Base-by-base conservation (phyloP, 2,888 invertebrate genomes). In the Boloria selene region DNA sequence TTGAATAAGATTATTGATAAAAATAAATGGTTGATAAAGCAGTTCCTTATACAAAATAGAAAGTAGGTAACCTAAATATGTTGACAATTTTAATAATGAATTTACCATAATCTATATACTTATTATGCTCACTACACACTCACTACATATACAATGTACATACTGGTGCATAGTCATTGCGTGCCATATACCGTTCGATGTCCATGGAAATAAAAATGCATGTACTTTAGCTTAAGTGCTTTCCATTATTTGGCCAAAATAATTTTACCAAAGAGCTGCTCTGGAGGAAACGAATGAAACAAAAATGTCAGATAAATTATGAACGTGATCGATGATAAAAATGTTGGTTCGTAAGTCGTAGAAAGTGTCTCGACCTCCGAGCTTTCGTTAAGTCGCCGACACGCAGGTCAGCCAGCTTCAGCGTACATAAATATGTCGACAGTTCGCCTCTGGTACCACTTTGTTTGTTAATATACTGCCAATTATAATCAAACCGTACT, bases 231-330 rank as follows among this genome's bases (percentile, higher is more conserved):
- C n/a, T 47, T 53, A 62, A 55, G 22, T 52, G 44, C 51, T 53
- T 50, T 51, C 26, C 51, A 61, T 49, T 51, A 55, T 55, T 13
- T 56, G 31, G 47, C 52, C 17, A 54, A 70, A 68, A 60, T 68
- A 64, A 61, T 45, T 61, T 68, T 55, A 53, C 42, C 49, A 60
- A 62, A 70, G 61, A 65, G 13, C 61, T 59, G 68, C 63, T 58
- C 61, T 61, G 62, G 47, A 61, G 66, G 56, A 64, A 62, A 65
- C 67, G 65, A 83, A 85, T 86, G 89, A 79, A 86, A 84, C 86
- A 87, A 88, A 90, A 89, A 90, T 87, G 88, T 88, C 90, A 88
- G 87, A 85, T 87, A 85, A 87, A 88, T 90, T 90, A 90, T 91
- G 85, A 87, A 87, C 86, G 87, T 87, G 87, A 89, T 90, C 89